Evolutionary conservation across 1,140 invertebrate genomes (phyloP).

Genomic region (Drosophila erecta): DNA sequence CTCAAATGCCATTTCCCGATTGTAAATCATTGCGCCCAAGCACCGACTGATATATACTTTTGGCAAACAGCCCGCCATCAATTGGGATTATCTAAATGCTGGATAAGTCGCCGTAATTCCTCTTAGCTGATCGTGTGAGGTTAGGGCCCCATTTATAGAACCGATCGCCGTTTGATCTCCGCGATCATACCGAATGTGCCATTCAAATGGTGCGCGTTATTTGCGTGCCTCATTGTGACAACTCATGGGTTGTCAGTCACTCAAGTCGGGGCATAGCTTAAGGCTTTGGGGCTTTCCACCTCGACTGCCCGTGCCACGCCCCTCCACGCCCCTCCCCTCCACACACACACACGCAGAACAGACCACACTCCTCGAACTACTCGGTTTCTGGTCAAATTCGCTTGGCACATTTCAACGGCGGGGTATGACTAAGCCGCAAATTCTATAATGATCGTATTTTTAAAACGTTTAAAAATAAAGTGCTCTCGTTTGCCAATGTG

Average conservation of each 20-base stretch:
- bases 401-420: constrained; percentile 54
- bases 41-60: too few relatives aligned
- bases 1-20: too few relatives aligned
- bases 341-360: background rate
- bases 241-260: constrained; percentile 17
- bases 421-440: constrained; percentile 77
- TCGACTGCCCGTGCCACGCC: too few relatives aligned
- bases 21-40: too few relatives aligned
- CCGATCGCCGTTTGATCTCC: constrained; percentile 26
- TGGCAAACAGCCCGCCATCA: background rate
- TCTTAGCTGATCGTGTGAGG: constrained; percentile 3
- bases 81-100: constrained; percentile 3
- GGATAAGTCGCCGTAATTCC: constrained; percentile 3
- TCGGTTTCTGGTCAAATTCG: constrained; percentile 60
- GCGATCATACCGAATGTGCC: constrained; percentile 14
- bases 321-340: too few relatives aligned
- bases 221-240: constrained; percentile 24
- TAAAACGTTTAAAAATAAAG: constrained; percentile 82
- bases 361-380: background rate
- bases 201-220: constrained; percentile 8
- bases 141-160: constrained; percentile 11
- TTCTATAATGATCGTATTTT: constrained; percentile 79
- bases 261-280: constrained; percentile 19
- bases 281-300: constrained; percentile 14
- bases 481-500: constrained; percentile 81